Conservation (phyloP, 2,113 vertebrate genomes). For the Acanthochromis polyacanthus region DNA sequence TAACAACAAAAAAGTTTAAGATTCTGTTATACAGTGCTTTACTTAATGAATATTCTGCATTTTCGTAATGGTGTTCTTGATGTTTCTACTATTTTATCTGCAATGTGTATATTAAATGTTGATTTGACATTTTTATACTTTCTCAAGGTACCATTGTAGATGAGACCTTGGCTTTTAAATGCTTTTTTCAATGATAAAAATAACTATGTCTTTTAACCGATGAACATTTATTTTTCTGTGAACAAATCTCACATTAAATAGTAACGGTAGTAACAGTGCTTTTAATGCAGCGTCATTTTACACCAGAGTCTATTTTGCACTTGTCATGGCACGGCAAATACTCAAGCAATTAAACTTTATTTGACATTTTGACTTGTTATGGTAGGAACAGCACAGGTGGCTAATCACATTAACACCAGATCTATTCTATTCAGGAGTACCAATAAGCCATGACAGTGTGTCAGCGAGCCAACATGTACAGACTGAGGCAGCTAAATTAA, state of each 20-base stretch:
- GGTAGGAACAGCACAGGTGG: slow-evolving; percentile 1
- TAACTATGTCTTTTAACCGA: too few relatives aligned
- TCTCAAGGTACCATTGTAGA: too few relatives aligned
- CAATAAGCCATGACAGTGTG: slow-evolving; percentile 1
- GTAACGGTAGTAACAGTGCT: not conserved
- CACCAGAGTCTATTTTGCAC: not conserved
- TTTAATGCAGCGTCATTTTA: not conserved
- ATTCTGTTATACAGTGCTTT: too few relatives aligned
- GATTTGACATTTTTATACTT: too few relatives aligned
- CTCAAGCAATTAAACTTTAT: not conserved
- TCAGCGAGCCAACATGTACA: not conserved
- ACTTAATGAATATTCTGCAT: too few relatives aligned
- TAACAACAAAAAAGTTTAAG: too few relatives aligned
- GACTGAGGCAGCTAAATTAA: slow-evolving; percentile 8
- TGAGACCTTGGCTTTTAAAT: too few relatives aligned
- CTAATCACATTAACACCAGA: not conserved
- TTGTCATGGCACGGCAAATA: not conserved
- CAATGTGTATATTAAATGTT: too few relatives aligned
- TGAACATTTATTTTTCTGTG: not conserved
- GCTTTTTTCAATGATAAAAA: not conserved
- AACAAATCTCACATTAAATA: not conserved
- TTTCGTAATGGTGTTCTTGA: too few relatives aligned
- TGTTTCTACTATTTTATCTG: too few relatives aligned
- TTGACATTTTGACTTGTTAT: slow-evolving; percentile 7
- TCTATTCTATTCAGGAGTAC: slow-evolving; percentile 11